Percentiles rank a stretch among this genome's conserved stretches.
These are phyloP conservation scores for Diabrotica undecimpunctata DNA, from an alignment of 1,140 invertebrate genomes.

Conservation along the genomic window DNA sequence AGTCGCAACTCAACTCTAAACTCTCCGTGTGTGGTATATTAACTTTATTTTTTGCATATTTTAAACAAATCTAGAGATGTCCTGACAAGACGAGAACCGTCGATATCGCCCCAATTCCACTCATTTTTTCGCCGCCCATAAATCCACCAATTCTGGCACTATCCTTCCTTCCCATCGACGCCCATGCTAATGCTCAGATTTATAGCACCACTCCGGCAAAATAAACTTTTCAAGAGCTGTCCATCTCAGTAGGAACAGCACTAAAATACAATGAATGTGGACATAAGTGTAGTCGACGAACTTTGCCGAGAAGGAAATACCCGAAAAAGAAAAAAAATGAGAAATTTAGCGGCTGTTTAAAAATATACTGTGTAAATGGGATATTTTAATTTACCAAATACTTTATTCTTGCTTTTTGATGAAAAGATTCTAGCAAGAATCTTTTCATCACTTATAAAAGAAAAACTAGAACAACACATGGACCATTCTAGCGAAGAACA, in stretches of 20 bases:
- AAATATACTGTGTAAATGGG: too few species aligned
- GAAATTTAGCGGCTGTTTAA: too few species aligned
- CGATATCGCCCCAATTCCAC: not conserved
- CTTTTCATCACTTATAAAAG: too few species aligned
- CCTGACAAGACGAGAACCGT: not conserved
- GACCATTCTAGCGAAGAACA: too few species aligned
- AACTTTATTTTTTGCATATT: not conserved
- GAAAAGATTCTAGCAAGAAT: too few species aligned
- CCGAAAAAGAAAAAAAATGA: too few species aligned
- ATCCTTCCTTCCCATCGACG: not conserved
- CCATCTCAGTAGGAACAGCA: not conserved
- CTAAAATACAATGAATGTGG: slow-evolving; percentile 8
- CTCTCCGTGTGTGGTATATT: too few species aligned
- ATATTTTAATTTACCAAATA: too few species aligned
- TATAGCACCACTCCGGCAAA: not conserved
- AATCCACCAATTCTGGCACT: not conserved
- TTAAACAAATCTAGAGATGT: not conserved
- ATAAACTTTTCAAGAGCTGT: slow-evolving; percentile 16
- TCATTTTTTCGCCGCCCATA: not conserved
- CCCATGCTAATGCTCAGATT: slow-evolving; percentile 14
- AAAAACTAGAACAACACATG: too few species aligned
- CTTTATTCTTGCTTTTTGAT: too few species aligned
- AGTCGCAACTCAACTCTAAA: too few species aligned
- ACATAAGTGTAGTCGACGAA: not conserved
- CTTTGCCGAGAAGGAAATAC: not conserved